These are phyloP conservation scores for Hippocampus barbouri DNA, from an alignment of 2,113 vertebrate genomes.

Conservation along the genomic window DNA sequence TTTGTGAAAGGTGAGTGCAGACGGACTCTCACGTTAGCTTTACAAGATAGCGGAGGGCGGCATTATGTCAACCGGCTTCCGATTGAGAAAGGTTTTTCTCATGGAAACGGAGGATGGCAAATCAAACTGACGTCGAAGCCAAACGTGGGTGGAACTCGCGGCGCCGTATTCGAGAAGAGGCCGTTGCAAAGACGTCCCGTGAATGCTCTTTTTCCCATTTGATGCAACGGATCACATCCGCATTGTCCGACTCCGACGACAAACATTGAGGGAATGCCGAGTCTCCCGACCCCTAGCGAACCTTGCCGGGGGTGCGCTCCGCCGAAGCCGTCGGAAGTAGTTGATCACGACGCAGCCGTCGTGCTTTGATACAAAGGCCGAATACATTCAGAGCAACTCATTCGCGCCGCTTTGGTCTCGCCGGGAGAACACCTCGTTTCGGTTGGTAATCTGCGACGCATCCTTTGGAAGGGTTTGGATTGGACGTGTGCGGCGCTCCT, in stretches of 20 bases:
- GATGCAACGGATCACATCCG: slow-evolving; percentile 62
- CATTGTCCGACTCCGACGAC: slow-evolving; percentile 33
- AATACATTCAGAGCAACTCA: slow-evolving; percentile 52
- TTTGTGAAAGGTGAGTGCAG: too few relatives aligned
- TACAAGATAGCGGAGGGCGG: too few relatives aligned
- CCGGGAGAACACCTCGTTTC: slow-evolving; percentile 28
- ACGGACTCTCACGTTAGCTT: too few relatives aligned
- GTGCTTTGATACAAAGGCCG: slow-evolving; percentile 31
- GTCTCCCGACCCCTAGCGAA: slow-evolving; percentile 31
- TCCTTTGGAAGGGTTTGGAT: slow-evolving; percentile 28
- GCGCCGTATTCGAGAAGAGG: background rate
- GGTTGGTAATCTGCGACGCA: slow-evolving; percentile 35
- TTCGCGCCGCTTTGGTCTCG: slow-evolving; percentile 6
- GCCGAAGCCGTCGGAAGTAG: slow-evolving; percentile 21
- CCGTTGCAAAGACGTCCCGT: background rate
- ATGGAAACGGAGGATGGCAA: background rate
- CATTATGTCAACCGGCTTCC: too few relatives aligned
- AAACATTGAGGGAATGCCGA: slow-evolving; percentile 52
- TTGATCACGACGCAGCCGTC: slow-evolving; percentile 32
- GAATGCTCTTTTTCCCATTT: background rate
- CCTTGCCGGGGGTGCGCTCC: slow-evolving; percentile 19
- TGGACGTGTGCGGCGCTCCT: slow-evolving; percentile 53
- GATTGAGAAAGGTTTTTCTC: too few relatives aligned
- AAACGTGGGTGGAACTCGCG: background rate
- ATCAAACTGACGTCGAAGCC: background rate